Conservation (phyloP, 2,797 vertebrate genomes). For the Peromyscus aztecus region DNA sequence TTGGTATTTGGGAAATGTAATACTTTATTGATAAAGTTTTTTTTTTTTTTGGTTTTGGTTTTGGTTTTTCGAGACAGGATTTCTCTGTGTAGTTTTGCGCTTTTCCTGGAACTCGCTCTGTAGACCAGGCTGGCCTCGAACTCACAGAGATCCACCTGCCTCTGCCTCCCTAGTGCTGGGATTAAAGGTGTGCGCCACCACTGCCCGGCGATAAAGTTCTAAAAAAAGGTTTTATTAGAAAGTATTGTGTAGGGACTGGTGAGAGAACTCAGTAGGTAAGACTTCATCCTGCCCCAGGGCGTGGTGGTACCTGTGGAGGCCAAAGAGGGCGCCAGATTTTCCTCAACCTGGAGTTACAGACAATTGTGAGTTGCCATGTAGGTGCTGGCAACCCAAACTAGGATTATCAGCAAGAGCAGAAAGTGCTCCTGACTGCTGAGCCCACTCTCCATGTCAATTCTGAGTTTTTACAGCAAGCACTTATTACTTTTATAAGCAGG, state of each 20-base stretch:
- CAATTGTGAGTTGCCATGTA: background rate
- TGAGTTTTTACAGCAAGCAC: background rate
- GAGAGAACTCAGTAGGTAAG: background rate
- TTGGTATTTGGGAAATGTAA: constrained; percentile 49
- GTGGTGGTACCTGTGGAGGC: background rate
- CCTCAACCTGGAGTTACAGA: background rate
- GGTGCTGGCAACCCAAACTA: background rate
- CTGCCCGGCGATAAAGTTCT: no score
- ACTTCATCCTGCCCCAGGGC: background rate
- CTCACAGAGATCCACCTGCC: no score
- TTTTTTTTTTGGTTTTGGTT: no score
- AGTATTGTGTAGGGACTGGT: background rate
- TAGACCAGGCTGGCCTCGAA: no score
- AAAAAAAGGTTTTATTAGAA: background rate
- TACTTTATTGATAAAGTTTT: background rate
- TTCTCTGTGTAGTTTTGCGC: no score
- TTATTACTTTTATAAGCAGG: background rate
- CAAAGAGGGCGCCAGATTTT: background rate
- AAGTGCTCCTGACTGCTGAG: background rate
- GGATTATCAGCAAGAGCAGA: background rate
- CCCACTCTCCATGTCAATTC: background rate
- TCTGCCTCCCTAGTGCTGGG: no score
- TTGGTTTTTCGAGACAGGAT: no score
- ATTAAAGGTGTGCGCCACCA: no score
- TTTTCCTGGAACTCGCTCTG: no score